Evolutionary conservation across 92 coral and sea anemone genomes (phyloP).

Genomic region (Epizoanthus stellaris): DNA sequence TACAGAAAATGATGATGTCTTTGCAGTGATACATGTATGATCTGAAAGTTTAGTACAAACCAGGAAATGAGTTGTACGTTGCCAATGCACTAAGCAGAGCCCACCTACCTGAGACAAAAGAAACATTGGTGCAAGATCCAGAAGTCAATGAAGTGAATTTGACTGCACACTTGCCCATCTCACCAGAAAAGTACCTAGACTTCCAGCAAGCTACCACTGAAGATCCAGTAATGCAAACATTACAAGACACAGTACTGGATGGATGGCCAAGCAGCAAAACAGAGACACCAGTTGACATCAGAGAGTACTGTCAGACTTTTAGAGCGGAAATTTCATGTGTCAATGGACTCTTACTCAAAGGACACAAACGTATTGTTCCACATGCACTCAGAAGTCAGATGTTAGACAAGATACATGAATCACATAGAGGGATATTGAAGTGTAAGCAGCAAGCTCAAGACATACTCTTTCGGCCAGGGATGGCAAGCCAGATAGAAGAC

Average conservation of each 20-base stretch:
- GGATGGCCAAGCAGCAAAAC: conserved; percentile 6
- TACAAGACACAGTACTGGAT: conserved; percentile 1
- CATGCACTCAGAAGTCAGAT: conserved; percentile 34
- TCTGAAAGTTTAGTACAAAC: no score
- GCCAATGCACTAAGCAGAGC: no score
- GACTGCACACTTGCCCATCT: no score
- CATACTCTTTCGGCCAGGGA: background rate
- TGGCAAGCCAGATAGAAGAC: background rate
- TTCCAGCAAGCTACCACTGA: conserved; percentile 15
- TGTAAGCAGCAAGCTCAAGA: background rate
- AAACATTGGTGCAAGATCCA: no score
- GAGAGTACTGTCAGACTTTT: background rate
- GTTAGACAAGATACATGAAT: conserved; percentile 36
- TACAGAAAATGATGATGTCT: no score
- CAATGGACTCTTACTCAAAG: background rate
- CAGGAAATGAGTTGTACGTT: no score
- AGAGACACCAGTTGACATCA: no score
- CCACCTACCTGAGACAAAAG: no score
- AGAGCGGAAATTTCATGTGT: conserved; percentile 31
- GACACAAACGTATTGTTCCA: conserved; percentile 45
- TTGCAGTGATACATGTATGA: no score
- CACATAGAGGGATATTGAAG: background rate
- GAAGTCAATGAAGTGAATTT: no score
- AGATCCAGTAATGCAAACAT: conserved; percentile 32
- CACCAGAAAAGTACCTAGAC: no score